Conservation (phyloP, 2,113 vertebrate species). For the Nymphicus hollandicus region DNA sequence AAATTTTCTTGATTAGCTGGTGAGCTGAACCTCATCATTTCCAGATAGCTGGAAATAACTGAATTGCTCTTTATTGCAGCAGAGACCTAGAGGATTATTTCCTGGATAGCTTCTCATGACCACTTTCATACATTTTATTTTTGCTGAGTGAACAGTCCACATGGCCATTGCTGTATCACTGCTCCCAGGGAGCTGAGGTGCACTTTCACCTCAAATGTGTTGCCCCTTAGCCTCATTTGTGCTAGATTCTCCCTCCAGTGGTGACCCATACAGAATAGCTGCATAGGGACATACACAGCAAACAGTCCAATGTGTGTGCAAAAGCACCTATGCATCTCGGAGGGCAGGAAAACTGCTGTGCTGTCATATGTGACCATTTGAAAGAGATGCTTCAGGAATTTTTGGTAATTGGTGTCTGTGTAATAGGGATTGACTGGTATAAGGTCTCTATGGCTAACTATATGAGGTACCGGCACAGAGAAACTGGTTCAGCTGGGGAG, state of each 20-base stretch:
- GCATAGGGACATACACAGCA: background rate
- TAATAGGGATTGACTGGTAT: accelerated
- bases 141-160: background rate
- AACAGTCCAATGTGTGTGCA: background rate
- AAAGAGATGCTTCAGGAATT: background rate
- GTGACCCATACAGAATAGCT: background rate
- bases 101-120: background rate
- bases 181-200: background rate
- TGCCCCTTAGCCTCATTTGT: background rate
- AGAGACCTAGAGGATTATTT: background rate
- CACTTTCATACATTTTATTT: background rate
- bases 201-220: background rate
- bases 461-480: background rate
- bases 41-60: background rate
- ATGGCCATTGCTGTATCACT: background rate
- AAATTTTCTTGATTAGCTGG: background rate
- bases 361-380: accelerated
- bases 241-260: background rate
- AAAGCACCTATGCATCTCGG: background rate
- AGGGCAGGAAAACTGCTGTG: background rate
- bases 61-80: background rate
- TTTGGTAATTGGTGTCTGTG: background rate
- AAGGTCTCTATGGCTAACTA: background rate
- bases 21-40: background rate
- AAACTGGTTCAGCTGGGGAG: background rate